Conservation (phyloP, 2,888 invertebrate species). For the Mactromeris polynyma region DNA sequence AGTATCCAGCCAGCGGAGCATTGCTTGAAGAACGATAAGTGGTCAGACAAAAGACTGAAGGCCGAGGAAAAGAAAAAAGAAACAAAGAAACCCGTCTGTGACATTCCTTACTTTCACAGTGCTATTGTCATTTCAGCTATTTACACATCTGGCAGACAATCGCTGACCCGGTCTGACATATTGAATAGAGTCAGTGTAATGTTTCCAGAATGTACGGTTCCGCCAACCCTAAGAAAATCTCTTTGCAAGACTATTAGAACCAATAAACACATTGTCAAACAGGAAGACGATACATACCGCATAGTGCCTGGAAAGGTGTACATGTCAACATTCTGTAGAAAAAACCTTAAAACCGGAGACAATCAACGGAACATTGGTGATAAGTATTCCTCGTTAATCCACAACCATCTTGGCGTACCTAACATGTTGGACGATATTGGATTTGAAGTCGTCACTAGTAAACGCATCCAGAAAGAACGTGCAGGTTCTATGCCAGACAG, state of each 20-base stretch:
- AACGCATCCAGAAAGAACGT: not conserved
- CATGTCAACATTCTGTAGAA: not conserved
- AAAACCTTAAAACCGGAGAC: not conserved
- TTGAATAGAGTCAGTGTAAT: not conserved
- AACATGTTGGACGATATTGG: slow-evolving; percentile 16
- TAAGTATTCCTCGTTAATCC: not conserved
- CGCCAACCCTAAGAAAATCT: not conserved
- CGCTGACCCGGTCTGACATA: not conserved
- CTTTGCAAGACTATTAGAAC: not conserved
- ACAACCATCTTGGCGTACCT: slow-evolving; percentile 16
- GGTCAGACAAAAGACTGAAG: not conserved
- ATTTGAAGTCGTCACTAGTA: not conserved
- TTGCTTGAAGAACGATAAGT: not conserved
- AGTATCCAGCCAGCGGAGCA: not conserved
- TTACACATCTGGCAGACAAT: slow-evolving; percentile 12
- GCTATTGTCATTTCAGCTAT: slow-evolving; percentile 16
- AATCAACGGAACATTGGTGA: not conserved
- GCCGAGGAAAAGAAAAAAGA: not conserved
- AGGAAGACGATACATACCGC: not conserved
- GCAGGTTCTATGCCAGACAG: not conserved
- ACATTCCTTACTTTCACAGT: slow-evolving; percentile 1
- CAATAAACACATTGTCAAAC: not conserved
- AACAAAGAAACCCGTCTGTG: not conserved
- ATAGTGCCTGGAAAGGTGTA: slow-evolving; percentile 6
- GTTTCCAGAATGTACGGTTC: slow-evolving; percentile 9